Evolutionary conservation across 2,113 vertebrate genomes (phyloP), one percentile per base, ranked within the genome.

Genomic region (Megaceryle maxima): DNA sequence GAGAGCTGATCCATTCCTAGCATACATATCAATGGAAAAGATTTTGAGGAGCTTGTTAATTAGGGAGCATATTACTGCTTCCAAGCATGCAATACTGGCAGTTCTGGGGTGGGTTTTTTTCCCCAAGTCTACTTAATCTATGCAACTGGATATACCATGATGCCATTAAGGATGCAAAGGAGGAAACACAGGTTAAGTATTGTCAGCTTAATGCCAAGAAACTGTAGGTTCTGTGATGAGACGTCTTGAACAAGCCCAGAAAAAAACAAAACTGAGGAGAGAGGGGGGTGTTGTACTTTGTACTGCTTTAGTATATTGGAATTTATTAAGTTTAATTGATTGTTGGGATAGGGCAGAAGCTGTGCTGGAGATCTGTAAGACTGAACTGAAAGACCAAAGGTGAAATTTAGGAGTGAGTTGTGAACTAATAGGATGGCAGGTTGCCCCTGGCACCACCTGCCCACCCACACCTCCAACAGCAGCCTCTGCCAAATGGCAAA

Each of bases 321-420:
- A 96, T 93, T 94, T 95, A 92, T 88, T 73, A 41, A 46, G 33
- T 74, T 79, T 85, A 96, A 95, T 87, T 92, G 93, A 75, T 96
- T 50, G 79, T 39, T 84, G 64, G 70, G 72, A 21, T 63, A 29
- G n/a, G n/a, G 67, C 62, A 80, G 88, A 68, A 75, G 37, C 89
- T 94, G 31, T 66, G 83, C 48, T 80, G 68, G 43, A 86, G 56
- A n/a, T 66, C 69, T 81, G 5, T 44, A 22, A 21, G 77, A 5
- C 21, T 74, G n/a, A 84, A 22, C n/a, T 44, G 51, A 67, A 79
- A 72, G 59, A 22, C 6, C 31, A 35, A 72, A 64, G 64, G 81
- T 5, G 16, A 50, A 90, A 59, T 29, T 50, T 22, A 17, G 81
- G 63, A 55, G 60, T 6, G 46, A 75, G 48, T 0, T 62, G 35